phyloP scores from a whole-genome alignment of 92 coral and sea anemone species.

The Actinostola sp. region DNA sequence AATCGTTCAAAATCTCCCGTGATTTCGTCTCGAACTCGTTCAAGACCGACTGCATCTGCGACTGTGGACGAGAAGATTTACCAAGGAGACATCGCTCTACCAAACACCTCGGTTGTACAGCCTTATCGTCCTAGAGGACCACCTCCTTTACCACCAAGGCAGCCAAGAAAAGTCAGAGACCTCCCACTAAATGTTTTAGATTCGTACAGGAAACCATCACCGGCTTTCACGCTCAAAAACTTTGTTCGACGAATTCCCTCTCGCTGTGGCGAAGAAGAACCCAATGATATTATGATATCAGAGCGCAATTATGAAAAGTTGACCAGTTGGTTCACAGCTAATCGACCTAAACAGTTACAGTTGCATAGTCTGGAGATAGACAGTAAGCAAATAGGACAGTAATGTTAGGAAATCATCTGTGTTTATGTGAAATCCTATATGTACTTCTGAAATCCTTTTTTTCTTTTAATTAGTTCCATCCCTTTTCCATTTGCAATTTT shows the following conservation, averaged over 20 bases:
- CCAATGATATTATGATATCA: constrained; percentile 59
- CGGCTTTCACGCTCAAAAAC: constrained; percentile 81
- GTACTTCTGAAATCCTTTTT: too few species aligned
- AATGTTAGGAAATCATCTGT: background rate
- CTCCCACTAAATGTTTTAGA: constrained; percentile 69
- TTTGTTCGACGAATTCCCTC: constrained; percentile 65
- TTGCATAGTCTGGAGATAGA: constrained; percentile 80
- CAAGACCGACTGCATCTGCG: constrained; percentile 32
- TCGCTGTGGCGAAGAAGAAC: constrained; percentile 40
- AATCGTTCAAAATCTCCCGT: constrained; percentile 47
- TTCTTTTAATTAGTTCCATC: background rate
- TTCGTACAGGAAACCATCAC: constrained; percentile 73
- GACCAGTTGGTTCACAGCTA: constrained; percentile 76
- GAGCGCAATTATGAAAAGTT: constrained; percentile 84
- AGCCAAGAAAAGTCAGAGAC: constrained; percentile 81
- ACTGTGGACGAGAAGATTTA: constrained; percentile 30
- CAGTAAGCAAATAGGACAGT: constrained; percentile 54
- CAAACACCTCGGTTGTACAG: constrained; percentile 57
- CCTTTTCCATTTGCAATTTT: background rate
- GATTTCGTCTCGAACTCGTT: constrained; percentile 20
- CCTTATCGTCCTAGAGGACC: constrained; percentile 81
- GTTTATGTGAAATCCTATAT: too few species aligned
- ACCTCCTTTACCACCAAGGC: constrained; percentile 83
- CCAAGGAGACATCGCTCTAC: constrained; percentile 68
- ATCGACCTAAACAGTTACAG: constrained; percentile 63